Percentiles rank a stretch among this genome's conserved stretches.
These are phyloP conservation scores for Caenorhabditis brenneri DNA, from an alignment of 1,140 invertebrate genomes.

Conservation along the genomic window DNA sequence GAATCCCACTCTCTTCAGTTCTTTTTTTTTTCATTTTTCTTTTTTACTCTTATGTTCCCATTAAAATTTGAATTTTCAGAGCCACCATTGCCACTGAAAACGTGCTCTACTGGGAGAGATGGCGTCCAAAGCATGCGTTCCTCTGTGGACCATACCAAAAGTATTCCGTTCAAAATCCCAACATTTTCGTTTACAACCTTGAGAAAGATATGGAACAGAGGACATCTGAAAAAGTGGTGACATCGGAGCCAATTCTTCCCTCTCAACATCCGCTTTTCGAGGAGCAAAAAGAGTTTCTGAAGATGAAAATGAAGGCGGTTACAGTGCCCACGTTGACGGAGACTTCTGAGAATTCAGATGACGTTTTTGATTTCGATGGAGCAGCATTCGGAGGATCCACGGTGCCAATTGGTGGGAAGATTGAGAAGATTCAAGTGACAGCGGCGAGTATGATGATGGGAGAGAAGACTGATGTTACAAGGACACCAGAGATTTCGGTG, in stretches of 20 bases:
- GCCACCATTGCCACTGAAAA: conserved; percentile 52
- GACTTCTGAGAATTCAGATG: conserved; percentile 28
- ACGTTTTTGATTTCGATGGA: conserved; percentile 35
- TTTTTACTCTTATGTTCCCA: too few species aligned
- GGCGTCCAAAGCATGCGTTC: conserved; percentile 51
- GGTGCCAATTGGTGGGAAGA: neutral
- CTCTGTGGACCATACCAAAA: conserved; percentile 42
- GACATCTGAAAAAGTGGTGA: conserved; percentile 8
- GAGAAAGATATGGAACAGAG: conserved; percentile 1
- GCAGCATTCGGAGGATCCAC: neutral
- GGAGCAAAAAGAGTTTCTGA: conserved; percentile 31
- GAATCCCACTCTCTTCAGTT: conserved; percentile 50
- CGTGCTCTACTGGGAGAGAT: conserved; percentile 57
- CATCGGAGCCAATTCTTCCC: neutral
- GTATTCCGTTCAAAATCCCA: neutral
- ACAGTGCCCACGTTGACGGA: neutral
- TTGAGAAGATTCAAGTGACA: neutral
- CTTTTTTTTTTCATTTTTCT: conserved; percentile 21
- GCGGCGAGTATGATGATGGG: conserved; percentile 1
- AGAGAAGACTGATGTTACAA: neutral
- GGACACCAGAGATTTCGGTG: neutral
- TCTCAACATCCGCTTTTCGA: conserved; percentile 28
- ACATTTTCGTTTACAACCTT: conserved; percentile 9
- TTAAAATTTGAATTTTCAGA: conserved; percentile 5
- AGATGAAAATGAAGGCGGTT: neutral